Base-by-base conservation (phyloP, 1,140 invertebrate species). In the Coboldia fuscipes region DNA sequence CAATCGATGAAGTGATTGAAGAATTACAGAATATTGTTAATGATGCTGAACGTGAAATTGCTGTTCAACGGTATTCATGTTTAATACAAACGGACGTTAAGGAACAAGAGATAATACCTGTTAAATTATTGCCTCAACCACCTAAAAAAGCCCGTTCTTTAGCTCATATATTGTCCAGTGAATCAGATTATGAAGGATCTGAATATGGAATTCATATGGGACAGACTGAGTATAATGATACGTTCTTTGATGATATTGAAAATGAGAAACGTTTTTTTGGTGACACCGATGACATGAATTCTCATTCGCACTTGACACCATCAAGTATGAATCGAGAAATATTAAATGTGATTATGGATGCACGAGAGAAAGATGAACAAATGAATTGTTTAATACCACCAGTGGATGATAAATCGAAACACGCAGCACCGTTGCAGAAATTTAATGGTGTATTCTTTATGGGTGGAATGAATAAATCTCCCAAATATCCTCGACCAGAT, bases 1-100 rank as follows among this genome's bases (percentile, higher is more conserved):
- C 80, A 12, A 83, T 86, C 32, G 81, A 84, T 41, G 80, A 84
- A 56, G 80, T 84, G 0, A 84, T 85, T 44, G 76, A 81, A 50
- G 79, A 83, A 47, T 51, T 86, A 19, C 64, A 75, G 41, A 83
- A 82, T 41, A 82, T 84, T 33, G 75, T 84, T 1, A 83, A 80
- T 46, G 75, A 84, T 37, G 80, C 77, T 0, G 77, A 83, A 57
- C 68, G 67, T 1, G 73, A 82, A 45, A 74, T 42, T 3, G 12
- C 13, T 3, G 23, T 20, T 15, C 35, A 42, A 15, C 43, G 51
- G 18, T 48, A 44, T n/a, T 33, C 40, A 16, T 41, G 47, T 29
- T 39, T 50, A 27, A 45, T 46, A 18, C 50, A 57, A 7, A 48
- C 50, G 12, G 47, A 57, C n/a, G 41, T 42, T 32, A 45, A 43